Evolutionary conservation across 2,113 vertebrate genomes (phyloP).

Genomic region (Microcebus murinus): DNA sequence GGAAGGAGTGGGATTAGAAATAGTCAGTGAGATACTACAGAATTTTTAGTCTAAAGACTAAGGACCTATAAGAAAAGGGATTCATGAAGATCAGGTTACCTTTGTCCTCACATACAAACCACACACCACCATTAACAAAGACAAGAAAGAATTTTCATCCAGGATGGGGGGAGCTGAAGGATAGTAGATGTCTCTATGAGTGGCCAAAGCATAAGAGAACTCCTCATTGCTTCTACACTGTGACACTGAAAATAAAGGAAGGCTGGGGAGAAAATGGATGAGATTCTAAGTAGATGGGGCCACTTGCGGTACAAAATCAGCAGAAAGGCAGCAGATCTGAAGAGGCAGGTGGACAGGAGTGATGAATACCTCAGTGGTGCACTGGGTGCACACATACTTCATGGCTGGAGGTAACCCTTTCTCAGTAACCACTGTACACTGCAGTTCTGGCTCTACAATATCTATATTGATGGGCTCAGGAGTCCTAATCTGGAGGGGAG

Average conservation of each 20-base stretch:
- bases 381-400: background rate
- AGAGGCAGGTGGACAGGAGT: background rate
- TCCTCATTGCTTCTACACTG: background rate
- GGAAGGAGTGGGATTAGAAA: background rate
- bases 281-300: background rate
- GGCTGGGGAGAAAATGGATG: background rate
- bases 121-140: background rate
- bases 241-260: background rate
- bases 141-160: background rate
- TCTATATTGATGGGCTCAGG: fast-evolving
- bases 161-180: background rate
- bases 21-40: background rate
- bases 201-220: fast-evolving
- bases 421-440: background rate
- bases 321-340: background rate
- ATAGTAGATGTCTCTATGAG: fast-evolving
- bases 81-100: background rate
- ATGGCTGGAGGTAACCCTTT: background rate
- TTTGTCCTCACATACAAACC: background rate
- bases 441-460: fast-evolving
- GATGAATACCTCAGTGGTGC: background rate
- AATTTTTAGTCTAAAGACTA: background rate
- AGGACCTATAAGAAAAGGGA: background rate
- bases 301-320: background rate
- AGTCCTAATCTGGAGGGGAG: background rate